Conservation (phyloP, 2,113 vertebrate genomes). For the Rhynchomys soricoides region DNA sequence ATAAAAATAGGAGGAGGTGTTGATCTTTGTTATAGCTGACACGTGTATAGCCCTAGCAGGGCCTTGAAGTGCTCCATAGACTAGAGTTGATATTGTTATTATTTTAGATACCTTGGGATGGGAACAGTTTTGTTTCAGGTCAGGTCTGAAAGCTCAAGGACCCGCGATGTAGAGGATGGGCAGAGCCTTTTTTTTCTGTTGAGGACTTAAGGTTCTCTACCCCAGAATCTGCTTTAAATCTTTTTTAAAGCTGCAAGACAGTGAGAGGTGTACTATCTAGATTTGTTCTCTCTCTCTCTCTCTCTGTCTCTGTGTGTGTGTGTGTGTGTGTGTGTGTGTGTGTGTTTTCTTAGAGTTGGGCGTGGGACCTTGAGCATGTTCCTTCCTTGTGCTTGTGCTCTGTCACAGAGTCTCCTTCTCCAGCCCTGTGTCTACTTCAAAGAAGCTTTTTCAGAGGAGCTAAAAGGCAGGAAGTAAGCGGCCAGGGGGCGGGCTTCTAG, state of each 20-base stretch:
- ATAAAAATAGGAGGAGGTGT: too few species aligned
- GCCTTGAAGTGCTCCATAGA: not conserved
- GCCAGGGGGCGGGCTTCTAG: not conserved
- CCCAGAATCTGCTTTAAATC: not conserved
- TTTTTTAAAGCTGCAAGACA: not conserved
- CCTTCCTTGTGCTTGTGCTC: too few species aligned
- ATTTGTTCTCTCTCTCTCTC: not conserved
- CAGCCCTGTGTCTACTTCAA: not conserved
- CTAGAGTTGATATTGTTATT: not conserved
- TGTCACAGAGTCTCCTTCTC: too few species aligned
- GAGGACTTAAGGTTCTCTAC: not conserved
- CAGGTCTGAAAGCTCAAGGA: not conserved
- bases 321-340: not conserved
- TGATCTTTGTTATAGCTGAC: not conserved
- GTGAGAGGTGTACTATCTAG: not conserved
- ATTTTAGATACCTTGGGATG: not conserved
- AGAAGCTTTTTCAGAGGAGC: not conserved
- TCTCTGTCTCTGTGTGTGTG: not conserved
- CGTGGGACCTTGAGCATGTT: too few species aligned
- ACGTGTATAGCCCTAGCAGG: not conserved
- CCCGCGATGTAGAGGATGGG: accelerated
- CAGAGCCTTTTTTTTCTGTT: not conserved
- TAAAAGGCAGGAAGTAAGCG: not conserved
- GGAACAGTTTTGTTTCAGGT: not conserved
- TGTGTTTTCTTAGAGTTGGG: not conserved